These are phyloP conservation scores for Kryptolebias marmoratus DNA, from an alignment of 2,113 vertebrate genomes.

Conservation along the genomic window DNA sequence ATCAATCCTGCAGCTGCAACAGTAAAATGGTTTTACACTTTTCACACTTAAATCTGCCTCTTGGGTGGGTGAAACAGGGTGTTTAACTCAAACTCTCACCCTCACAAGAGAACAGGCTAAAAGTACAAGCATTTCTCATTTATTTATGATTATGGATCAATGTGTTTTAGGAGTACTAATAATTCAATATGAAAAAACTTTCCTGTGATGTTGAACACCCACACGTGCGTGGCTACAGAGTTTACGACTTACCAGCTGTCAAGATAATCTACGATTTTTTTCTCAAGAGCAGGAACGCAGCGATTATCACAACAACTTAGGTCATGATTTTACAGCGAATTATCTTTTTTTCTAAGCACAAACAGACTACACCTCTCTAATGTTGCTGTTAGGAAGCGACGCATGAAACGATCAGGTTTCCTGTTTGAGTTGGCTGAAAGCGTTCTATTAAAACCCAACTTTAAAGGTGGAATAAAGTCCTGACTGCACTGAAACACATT, in stretches of 20 bases:
- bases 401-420: slow-evolving; percentile 22
- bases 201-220: slow-evolving; percentile 31
- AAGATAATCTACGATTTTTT: slow-evolving; percentile 14
- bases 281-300: neutral
- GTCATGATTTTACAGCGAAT: neutral
- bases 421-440: slow-evolving; percentile 24
- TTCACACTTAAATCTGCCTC: slow-evolving; percentile 44
- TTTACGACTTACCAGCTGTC: slow-evolving; percentile 27
- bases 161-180: slow-evolving; percentile 67
- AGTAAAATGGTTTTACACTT: slow-evolving; percentile 33
- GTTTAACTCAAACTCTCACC: slow-evolving; percentile 43
- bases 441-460: slow-evolving; percentile 2
- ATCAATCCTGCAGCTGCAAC: slow-evolving; percentile 22
- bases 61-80: slow-evolving; percentile 12
- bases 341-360: slow-evolving; percentile 9
- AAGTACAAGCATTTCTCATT: slow-evolving; percentile 53
- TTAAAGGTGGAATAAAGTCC: neutral
- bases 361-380: neutral
- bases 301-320: neutral
- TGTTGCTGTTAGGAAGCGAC: slow-evolving; percentile 21
- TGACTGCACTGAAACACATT: neutral
- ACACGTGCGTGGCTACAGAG: neutral
- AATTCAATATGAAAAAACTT: slow-evolving; percentile 53
- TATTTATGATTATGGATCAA: slow-evolving; percentile 70
- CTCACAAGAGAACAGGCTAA: slow-evolving; percentile 27